Conservation (phyloP, 37 sponge, comb jelly and placozoan species). For the Agelas oroides region DNA sequence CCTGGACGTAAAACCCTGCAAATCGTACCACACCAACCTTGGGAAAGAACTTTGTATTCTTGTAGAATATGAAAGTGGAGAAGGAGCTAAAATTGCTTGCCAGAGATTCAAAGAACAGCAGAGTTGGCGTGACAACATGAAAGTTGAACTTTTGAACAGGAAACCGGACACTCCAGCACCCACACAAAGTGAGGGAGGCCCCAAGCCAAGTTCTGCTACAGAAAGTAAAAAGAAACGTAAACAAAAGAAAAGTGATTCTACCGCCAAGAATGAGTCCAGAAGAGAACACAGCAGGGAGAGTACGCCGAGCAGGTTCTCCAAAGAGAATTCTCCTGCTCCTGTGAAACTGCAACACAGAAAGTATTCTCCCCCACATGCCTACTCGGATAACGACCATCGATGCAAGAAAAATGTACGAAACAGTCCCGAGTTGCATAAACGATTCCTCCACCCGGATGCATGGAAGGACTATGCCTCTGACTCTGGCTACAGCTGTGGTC, state of each 20-base stretch:
- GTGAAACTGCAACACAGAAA: background rate
- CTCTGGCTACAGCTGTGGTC: conserved; percentile 54
- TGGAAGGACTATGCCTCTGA: conserved; percentile 56
- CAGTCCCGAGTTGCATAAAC: conserved; percentile 6
- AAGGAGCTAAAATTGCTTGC: conserved; percentile 56
- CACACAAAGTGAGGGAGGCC: background rate
- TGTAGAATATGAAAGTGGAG: conserved; percentile 73
- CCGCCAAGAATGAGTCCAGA: background rate
- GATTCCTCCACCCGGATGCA: conserved; percentile 22
- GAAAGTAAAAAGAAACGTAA: conserved; percentile 3
- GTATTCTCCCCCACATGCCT: conserved; percentile 2
- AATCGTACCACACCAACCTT: conserved; percentile 46
- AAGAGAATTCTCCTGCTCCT: background rate
- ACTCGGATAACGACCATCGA: background rate
- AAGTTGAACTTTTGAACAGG: conserved; percentile 34
- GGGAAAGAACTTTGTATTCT: conserved; percentile 72
- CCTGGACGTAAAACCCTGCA: conserved; percentile 75
- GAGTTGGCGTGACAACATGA: conserved; percentile 73
- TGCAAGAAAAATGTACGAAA: background rate
- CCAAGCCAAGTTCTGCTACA: background rate
- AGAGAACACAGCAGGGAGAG: conserved; percentile 3
- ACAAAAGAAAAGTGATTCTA: background rate
- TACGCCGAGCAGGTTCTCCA: background rate
- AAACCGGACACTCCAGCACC: background rate
- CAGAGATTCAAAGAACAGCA: conserved; percentile 34